Evolutionary conservation across 1,140 invertebrate genomes (phyloP).

Genomic region (Zophobas atratus): DNA sequence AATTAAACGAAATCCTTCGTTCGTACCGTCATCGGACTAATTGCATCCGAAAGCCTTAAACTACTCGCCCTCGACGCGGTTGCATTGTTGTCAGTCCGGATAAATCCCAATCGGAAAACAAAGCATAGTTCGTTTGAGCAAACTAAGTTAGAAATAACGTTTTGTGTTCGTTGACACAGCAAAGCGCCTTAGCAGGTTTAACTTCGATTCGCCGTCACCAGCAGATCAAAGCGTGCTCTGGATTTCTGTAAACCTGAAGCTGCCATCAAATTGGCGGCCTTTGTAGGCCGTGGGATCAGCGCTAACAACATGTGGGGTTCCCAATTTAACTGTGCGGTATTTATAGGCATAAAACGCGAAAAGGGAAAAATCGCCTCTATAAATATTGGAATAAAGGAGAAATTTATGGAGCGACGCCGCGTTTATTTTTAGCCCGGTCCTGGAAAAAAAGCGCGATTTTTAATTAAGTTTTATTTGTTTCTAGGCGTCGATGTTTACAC

Average conservation of each 20-base stretch:
- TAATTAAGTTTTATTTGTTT: too few species aligned
- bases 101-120: slow-evolving; percentile 23
- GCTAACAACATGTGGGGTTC: slow-evolving; percentile 41
- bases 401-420: slow-evolving; percentile 10
- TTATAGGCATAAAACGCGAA: slow-evolving; percentile 24
- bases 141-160: slow-evolving; percentile 47
- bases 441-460: too few species aligned
- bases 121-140: slow-evolving; percentile 27
- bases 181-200: slow-evolving; percentile 51
- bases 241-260: slow-evolving; percentile 48
- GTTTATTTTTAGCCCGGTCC: not conserved
- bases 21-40: not conserved
- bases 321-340: slow-evolving; percentile 44
- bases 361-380: slow-evolving; percentile 18
- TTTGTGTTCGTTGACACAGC: slow-evolving; percentile 50
- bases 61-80: not conserved
- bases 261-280: slow-evolving; percentile 49
- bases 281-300: slow-evolving; percentile 42
- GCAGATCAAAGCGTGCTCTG: slow-evolving; percentile 49
- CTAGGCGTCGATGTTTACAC: too few species aligned
- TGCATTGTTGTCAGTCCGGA: not conserved
- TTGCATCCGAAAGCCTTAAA: slow-evolving; percentile 1
- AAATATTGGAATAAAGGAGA: slow-evolving; percentile 33
- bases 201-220: slow-evolving; percentile 49
- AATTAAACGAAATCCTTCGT: slow-evolving; percentile 7